Conservation (phyloP, 2,113 vertebrate genomes). For the Ptilorrhoa leucosticta region DNA sequence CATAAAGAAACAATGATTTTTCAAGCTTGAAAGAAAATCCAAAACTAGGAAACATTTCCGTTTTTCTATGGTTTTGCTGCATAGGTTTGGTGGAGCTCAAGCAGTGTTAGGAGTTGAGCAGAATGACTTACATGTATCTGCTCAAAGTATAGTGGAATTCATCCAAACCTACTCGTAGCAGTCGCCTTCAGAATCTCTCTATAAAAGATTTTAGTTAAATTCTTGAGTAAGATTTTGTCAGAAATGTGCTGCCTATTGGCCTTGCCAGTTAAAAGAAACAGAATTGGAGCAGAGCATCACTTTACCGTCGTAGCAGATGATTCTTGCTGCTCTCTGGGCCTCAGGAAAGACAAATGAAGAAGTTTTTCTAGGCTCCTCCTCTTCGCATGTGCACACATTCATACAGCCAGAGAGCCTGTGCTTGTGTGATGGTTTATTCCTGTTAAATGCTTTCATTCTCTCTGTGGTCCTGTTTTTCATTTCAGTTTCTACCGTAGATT, state of each 20-base stretch:
- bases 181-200: background rate
- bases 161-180: background rate
- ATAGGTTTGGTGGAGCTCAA: background rate
- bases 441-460: background rate
- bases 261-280: background rate
- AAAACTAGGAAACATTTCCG: background rate
- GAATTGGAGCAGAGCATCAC: rapidly evolving
- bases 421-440: background rate
- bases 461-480: background rate
- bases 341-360: background rate
- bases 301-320: background rate
- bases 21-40: background rate
- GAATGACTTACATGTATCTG: background rate
- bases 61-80: background rate
- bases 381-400: rapidly evolving
- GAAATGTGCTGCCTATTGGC: background rate
- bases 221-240: background rate
- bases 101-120: background rate
- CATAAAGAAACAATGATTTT: background rate
- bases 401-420: background rate
- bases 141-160: background rate
- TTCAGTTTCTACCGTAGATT: background rate
- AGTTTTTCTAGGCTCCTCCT: background rate
- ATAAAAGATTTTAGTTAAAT: background rate
- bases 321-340: background rate